Evolutionary conservation across 2,113 vertebrate species (phyloP).

Genomic region (Todiramphus saurophagus): DNA sequence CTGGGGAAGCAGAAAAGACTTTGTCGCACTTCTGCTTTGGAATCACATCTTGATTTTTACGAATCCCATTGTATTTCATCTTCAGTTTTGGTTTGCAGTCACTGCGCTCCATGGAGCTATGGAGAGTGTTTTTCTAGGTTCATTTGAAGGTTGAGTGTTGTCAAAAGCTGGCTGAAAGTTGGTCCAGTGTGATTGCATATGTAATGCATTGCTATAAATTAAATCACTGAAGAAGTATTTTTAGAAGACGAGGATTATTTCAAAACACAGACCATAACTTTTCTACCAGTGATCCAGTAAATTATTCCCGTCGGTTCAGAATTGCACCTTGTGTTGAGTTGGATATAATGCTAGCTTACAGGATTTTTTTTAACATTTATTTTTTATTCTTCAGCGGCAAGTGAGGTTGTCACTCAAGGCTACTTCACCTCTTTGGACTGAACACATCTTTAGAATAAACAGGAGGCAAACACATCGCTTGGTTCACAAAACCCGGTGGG

Average conservation of each 20-base stretch:
- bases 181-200: not conserved
- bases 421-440: not conserved
- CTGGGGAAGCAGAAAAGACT: not conserved
- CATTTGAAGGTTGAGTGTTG: not conserved
- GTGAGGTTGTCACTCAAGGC: not conserved
- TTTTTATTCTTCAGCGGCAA: not conserved
- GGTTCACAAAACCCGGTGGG: not conserved
- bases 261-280: conserved; percentile 1
- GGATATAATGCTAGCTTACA: not conserved
- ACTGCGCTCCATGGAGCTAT: not conserved
- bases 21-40: not conserved
- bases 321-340: not conserved
- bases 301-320: not conserved
- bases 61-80: accelerated
- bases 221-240: conserved; percentile 8
- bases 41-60: not conserved
- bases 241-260: conserved; percentile 40
- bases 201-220: not conserved
- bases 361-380: not conserved
- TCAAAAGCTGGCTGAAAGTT: not conserved
- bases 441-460: not conserved
- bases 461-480: not conserved
- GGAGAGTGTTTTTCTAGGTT: not conserved
- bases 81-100: not conserved
- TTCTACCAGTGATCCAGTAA: not conserved